A percentile compares a stretch with the other conserved stretches of the same genome.
Conservation (phyloP, 2,888 invertebrate genomes). For the Drosophila emarginata region DNA sequence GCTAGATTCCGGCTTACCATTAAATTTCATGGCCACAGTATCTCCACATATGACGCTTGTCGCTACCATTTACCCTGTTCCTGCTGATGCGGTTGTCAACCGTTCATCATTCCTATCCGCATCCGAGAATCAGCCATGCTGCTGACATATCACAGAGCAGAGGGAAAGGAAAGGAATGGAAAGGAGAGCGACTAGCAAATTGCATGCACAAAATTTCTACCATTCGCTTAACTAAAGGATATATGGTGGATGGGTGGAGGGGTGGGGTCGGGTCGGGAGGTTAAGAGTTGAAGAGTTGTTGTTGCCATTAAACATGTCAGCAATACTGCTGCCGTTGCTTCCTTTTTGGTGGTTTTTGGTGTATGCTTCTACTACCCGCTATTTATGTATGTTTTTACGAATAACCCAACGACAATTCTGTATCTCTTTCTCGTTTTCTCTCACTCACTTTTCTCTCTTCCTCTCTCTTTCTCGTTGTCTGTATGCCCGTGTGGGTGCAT, state of each 20-base stretch:
- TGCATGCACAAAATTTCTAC: conserved; percentile 64
- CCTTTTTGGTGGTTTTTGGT: conserved; percentile 53
- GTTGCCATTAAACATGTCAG: conserved; percentile 73
- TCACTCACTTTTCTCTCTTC: background rate
- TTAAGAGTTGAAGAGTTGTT: conserved; percentile 40
- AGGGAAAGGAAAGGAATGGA: conserved; percentile 17
- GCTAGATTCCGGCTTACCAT: conserved; percentile 54
- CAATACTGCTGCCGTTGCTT: conserved; percentile 29
- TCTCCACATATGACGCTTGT: conserved; percentile 39
- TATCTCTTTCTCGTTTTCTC: conserved; percentile 6
- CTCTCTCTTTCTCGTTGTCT: background rate
- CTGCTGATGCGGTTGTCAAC: conserved; percentile 56
- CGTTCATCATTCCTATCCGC: conserved; percentile 66
- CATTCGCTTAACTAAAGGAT: conserved; percentile 47
- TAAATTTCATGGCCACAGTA: conserved; percentile 72
- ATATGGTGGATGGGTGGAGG: background rate
- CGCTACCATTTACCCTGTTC: conserved; percentile 29
- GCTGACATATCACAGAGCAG: conserved; percentile 15
- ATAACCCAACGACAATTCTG: conserved; percentile 38
- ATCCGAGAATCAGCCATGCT: conserved; percentile 28
- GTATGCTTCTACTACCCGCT: conserved; percentile 22
- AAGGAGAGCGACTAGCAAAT: conserved; percentile 47
- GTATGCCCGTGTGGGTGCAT: conserved; percentile 40
- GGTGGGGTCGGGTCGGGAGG: conserved; percentile 12
- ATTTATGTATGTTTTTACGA: conserved; percentile 65